phyloP scores from a whole-genome alignment of 2,113 vertebrate species.

The Acanthochromis polyacanthus region DNA sequence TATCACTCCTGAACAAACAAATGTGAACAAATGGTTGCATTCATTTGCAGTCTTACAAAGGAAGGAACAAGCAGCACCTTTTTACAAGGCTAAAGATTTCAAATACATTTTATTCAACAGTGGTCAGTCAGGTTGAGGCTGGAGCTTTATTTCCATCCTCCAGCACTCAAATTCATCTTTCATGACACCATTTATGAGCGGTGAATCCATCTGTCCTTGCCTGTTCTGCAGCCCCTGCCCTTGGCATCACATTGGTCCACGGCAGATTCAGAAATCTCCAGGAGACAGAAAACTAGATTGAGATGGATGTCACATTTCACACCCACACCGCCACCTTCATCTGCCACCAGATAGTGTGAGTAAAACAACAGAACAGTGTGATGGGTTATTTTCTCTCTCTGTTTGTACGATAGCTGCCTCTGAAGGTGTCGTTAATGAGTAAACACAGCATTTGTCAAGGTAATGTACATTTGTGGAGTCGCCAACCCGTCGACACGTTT shows the following conservation, averaged over 20 bases:
- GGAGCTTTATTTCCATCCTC: too few species aligned
- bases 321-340: conserved; percentile 18
- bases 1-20: too few species aligned
- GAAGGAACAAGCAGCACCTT: too few species aligned
- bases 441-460: not conserved
- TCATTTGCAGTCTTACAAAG: too few species aligned
- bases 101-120: too few species aligned
- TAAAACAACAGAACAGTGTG: not conserved
- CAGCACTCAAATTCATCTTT: not conserved
- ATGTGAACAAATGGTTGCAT: too few species aligned
- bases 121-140: too few species aligned
- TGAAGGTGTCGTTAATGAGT: not conserved
- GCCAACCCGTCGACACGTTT: not conserved
- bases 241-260: conserved; percentile 7
- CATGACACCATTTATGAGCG: too few species aligned
- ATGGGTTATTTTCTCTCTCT: not conserved
- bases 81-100: too few species aligned
- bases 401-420: conserved; percentile 1
- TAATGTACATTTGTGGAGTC: not conserved
- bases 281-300: conserved; percentile 32
- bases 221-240: not conserved
- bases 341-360: conserved; percentile 9
- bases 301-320: conserved; percentile 50
- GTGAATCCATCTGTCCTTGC: conserved; percentile 18
- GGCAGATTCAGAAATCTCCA: conserved; percentile 10